Evolutionary conservation across 2,888 invertebrate genomes (phyloP), one percentile per base, ranked within the genome.

Genomic region (Dasypolia templi): DNA sequence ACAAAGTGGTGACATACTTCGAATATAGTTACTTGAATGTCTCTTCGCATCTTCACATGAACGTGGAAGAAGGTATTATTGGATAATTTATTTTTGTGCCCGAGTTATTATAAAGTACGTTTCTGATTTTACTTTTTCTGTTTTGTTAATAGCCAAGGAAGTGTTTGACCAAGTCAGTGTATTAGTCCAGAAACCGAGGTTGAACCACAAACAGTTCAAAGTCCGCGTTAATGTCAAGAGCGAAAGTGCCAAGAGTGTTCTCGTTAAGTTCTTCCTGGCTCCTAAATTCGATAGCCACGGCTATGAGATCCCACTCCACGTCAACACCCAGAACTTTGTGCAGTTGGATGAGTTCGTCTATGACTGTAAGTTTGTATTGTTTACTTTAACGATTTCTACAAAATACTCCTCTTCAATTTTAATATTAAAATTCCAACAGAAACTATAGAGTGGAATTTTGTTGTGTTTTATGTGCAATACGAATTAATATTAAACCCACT

Each of bases 171-270:
- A 94, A 1, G 86, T 93, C 29, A 93, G 89, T 72, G 96, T 98
- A 53, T 94, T 97, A 82, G 97, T 97, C 7, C 97, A 97, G 75
- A 97, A 97, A 88, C 95, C 97, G 78, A 97, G 97, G 75, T 93
- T 98, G 68, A 97, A 97, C 93, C 97, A 98, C 95, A 97, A 98
- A 84, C 96, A 97, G 12, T 98, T 97, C 96, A 96, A 95, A 87
- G 95, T 97, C 87, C 97, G 97, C 77, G 93, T 98, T 62, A 93
- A 96, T 44, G 96, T 98, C 39, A 96, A 96, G 81, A 96, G 97
- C 65, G 96, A 97, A 69, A 97, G 95, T 7, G 88, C 93, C 65
- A 90, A 94, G 87, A 96, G 95, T 73, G 95, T 95, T 2, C 92
- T 96, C 9, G 96, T 98, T 12, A 97, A 97, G 79, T 94, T 97